phyloP scores from a whole-genome alignment of 2,888 invertebrate genomes.

The Rhynchonema sp. region DNA sequence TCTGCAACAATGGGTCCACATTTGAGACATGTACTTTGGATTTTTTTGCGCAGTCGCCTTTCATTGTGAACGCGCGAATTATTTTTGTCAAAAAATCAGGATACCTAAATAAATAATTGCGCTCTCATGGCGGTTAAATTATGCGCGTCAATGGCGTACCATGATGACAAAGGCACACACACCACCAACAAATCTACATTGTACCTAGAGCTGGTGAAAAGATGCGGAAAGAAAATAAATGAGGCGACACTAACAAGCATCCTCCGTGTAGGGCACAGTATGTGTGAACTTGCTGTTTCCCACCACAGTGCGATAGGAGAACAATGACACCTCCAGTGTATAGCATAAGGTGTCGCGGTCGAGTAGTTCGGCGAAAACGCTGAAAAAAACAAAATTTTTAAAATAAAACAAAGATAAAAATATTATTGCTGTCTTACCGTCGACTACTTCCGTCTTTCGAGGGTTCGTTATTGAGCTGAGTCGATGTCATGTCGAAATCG shows the following conservation, averaged over 20 bases:
- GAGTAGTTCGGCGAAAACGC: constrained; percentile 11
- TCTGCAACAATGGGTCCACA: too few relatives aligned
- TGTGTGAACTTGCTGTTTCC: not conserved
- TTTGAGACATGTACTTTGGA: too few relatives aligned
- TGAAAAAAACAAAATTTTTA: not conserved
- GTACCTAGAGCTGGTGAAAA: too few relatives aligned
- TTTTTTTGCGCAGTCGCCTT: too few relatives aligned
- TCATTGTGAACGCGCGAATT: too few relatives aligned
- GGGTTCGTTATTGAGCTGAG: constrained; percentile 76
- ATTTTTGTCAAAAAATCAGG: too few relatives aligned
- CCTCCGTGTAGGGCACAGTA: not conserved
- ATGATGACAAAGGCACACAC: too few relatives aligned
- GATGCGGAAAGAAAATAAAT: too few relatives aligned
- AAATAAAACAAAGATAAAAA: too few relatives aligned
- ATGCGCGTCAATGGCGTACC: too few relatives aligned
- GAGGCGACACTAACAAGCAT: not conserved
- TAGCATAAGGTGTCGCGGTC: constrained; percentile 31
- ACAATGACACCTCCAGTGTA: constrained; percentile 34
- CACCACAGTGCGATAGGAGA: constrained; percentile 19
- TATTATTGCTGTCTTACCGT: constrained; percentile 46
- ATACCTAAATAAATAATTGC: too few relatives aligned
- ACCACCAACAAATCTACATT: not conserved
- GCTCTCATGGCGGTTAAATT: too few relatives aligned
- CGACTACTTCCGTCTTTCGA: constrained; percentile 67
- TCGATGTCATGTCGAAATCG: constrained; percentile 63